Conservation (phyloP, 2,113 vertebrate species). For the Caloenas nicobarica region DNA sequence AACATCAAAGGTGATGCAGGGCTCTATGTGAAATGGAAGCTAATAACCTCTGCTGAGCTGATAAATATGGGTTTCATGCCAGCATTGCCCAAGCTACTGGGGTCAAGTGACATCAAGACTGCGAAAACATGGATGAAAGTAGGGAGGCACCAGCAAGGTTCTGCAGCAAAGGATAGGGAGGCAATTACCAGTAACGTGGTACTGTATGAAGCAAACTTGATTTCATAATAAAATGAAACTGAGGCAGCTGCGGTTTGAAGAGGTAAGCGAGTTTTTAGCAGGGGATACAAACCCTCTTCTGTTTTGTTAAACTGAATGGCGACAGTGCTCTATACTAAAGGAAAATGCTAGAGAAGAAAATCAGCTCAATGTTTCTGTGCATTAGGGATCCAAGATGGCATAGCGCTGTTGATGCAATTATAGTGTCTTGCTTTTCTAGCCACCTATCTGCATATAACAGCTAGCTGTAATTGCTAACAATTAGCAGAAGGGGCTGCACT, state of each 20-base stretch:
- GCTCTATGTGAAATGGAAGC: not conserved
- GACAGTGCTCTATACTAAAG: not conserved
- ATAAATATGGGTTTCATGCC: not conserved
- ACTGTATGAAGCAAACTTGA: not conserved
- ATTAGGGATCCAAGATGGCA: not conserved
- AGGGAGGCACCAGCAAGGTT: not conserved
- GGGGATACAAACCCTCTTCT: not conserved
- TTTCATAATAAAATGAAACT: not conserved
- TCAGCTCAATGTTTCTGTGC: not conserved
- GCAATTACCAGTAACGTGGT: not conserved
- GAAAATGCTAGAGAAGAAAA: not conserved
- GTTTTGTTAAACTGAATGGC: not conserved
- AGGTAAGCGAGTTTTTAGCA: not conserved
- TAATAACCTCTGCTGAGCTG: conserved; percentile 3
- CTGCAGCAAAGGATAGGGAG: not conserved
- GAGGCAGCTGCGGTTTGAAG: not conserved
- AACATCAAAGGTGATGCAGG: conserved; percentile 7
- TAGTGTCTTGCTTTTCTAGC: not conserved
- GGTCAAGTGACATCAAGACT: not conserved
- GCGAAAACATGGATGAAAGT: not conserved
- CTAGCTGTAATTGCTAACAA: not conserved
- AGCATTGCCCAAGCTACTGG: not conserved
- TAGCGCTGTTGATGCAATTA: not conserved
- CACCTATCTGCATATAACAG: not conserved
- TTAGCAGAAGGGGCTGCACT: not conserved